Base-by-base conservation (phyloP, 2,113 vertebrate genomes). In the Myrmophylax atrothorax region DNA sequence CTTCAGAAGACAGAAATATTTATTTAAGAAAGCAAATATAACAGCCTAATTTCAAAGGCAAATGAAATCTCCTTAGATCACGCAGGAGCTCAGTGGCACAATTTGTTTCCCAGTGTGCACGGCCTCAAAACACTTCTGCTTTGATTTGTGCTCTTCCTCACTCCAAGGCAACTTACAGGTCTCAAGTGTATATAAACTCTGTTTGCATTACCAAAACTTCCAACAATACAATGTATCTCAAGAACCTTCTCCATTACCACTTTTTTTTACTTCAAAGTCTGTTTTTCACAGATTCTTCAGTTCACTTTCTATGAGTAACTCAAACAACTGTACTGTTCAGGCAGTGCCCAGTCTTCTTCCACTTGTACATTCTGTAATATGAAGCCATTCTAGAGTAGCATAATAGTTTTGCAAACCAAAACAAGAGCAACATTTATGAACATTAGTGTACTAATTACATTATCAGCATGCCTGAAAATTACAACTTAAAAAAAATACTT, bases 151-250 rank as follows among this genome's bases (percentile, higher is more conserved):
- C 13, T 75, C 19, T 75, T 75, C 46, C 40, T 26, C 18, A 49
- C n/a, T 72, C 31, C 58, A 75, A 62, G 18, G 20, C 37, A 85
- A 69, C 28, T 42, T 69, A 33, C 7, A 74, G 5, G 74, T 18
- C 26, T 44, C 8, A 91, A 62, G 4, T 3, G 6, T 12, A 47
- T 3, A 13, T 20, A 44, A 38, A 40, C 66, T 58, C 47, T 33
- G 20, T 29, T 44, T 33, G 31, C n/a, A 31, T 46, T 37, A 83
- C 18, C 12, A 63, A 8, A 35, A 93, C 7, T 67, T 75, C 18
- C 58, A 75, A 40, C 26, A 75, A 49, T 1, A 4, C 0, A 0
- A 12, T n/a, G 5, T 19, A 53, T 58, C 52, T 76, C 5, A 67
- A 80, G 16, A 18, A 59, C 6, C 4, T 53, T 63, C 58, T 19